Conservation (phyloP, 2,797 vertebrate genomes). For the Sternarchorhynchus goeldii region DNA sequence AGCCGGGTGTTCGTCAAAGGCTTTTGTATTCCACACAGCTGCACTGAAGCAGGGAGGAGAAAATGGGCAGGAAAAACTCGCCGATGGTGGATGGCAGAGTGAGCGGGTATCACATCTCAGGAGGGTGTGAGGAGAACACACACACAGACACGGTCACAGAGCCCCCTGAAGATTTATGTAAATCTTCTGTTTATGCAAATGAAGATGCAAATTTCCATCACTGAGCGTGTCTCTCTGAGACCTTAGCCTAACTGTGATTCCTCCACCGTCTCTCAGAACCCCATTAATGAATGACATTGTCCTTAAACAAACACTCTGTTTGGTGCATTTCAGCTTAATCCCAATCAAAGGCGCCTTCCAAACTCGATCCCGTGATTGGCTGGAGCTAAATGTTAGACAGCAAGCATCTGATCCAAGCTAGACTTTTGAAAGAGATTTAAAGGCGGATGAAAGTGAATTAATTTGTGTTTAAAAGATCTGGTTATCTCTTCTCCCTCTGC, state of each 20-base stretch:
- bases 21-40: slow-evolving; percentile 16
- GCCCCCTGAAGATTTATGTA: slow-evolving; percentile 3
- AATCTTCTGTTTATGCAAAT: slow-evolving; percentile 29
- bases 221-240: neutral
- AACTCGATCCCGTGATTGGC: neutral
- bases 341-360: neutral
- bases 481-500: neutral
- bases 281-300: slow-evolving; percentile 3
- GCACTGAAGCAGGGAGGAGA: neutral
- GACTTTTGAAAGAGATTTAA: neutral
- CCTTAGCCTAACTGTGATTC: slow-evolving; percentile 20
- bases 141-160: slow-evolving; percentile 21
- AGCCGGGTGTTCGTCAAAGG: neutral
- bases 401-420: neutral
- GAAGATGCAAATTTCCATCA: slow-evolving; percentile 37
- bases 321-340: neutral
- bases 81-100: slow-evolving; percentile 10
- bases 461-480: slow-evolving; percentile 5
- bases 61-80: neutral
- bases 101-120: slow-evolving; percentile 15
- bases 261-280: slow-evolving; percentile 6
- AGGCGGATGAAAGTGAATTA: neutral
- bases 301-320: neutral
- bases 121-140: slow-evolving; percentile 10
- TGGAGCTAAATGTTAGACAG: neutral